These are phyloP conservation scores for Dipodomys spectabilis DNA, from an alignment of 2,113 vertebrate species.

Conservation along the genomic window DNA sequence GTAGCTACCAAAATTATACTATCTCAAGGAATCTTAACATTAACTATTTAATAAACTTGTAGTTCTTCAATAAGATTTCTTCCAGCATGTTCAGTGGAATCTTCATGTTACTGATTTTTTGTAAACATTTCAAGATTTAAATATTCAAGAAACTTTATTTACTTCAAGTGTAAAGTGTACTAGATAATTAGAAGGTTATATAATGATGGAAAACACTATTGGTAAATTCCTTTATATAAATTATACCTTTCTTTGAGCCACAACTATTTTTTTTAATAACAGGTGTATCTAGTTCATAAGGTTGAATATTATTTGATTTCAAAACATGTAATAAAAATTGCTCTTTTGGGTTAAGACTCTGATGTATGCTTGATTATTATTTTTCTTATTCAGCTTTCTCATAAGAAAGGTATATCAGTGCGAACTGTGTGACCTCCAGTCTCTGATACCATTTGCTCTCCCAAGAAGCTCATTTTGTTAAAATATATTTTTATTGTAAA, in stretches of 20 bases:
- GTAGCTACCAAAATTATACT: background rate
- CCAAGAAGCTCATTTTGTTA: background rate
- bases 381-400: slow-evolving; percentile 11
- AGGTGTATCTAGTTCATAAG: slow-evolving; percentile 15
- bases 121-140: background rate
- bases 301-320: slow-evolving; percentile 51
- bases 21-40: slow-evolving; percentile 17
- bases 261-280: slow-evolving; percentile 10
- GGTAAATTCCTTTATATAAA: background rate
- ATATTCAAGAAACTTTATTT: background rate
- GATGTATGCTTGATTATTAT: slow-evolving; percentile 40
- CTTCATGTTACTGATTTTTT: slow-evolving; percentile 19
- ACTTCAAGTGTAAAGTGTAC: background rate
- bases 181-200: background rate
- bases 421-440: background rate
- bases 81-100: background rate
- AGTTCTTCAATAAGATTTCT: background rate
- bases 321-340: slow-evolving; percentile 15
- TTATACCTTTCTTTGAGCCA: background rate
- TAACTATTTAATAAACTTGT: background rate
- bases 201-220: background rate
- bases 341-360: slow-evolving; percentile 47
- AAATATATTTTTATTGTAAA: too few species aligned
- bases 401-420: background rate
- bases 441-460: background rate